Evolutionary conservation across 2,113 vertebrate species (phyloP).

Genomic region (Seriola dumerili): DNA sequence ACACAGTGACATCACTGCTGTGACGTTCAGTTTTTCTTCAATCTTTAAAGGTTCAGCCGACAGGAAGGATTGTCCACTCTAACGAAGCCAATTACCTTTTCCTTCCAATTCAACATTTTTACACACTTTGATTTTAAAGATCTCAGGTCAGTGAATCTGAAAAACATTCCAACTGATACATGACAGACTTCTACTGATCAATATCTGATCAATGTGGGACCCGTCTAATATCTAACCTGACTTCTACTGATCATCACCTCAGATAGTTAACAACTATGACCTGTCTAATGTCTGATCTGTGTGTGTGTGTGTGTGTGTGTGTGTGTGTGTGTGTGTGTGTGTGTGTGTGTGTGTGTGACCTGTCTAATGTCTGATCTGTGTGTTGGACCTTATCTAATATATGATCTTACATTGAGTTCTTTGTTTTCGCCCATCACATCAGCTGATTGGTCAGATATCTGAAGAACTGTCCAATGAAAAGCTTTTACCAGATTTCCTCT

Average conservation of each 20-base stretch:
- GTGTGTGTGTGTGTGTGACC: neutral
- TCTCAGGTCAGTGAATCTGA: constrained; percentile 8
- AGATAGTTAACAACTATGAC: no score
- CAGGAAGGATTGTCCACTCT: neutral
- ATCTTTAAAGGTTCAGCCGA: neutral
- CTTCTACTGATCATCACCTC: neutral
- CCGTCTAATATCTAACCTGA: no score
- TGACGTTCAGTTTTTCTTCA: no score
- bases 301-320: no score
- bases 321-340: no score
- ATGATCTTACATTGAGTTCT: neutral
- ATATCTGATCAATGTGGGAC: no score
- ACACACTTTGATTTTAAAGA: neutral
- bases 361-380: constrained; percentile 14
- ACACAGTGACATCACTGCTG: neutral
- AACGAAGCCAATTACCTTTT: neutral
- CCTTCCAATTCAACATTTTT: neutral
- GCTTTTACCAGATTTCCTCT: constrained; percentile 53
- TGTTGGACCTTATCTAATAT: neutral
- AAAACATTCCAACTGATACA: neutral
- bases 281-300: no score
- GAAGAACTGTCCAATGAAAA: constrained; percentile 47
- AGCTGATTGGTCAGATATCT: constrained; percentile 43
- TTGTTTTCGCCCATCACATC: neutral
- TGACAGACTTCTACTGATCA: no score